phyloP scores from a whole-genome alignment of 2,888 invertebrate genomes.

The Heliconius ethilla region DNA sequence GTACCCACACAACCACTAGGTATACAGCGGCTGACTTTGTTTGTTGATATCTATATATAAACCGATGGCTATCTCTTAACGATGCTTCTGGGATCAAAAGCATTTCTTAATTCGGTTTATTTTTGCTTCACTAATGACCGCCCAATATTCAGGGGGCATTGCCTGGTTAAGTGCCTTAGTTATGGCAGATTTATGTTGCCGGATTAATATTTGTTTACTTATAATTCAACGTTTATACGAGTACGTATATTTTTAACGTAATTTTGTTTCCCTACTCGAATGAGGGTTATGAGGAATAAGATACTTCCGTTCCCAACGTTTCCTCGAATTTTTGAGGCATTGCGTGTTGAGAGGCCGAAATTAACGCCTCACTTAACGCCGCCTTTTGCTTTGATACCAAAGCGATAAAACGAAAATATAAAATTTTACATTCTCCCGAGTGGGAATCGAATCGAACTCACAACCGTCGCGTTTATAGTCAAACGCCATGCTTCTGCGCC shows the following conservation, averaged over 20 bases:
- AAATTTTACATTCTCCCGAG: background rate
- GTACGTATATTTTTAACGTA: no score
- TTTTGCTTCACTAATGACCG: conserved; percentile 24
- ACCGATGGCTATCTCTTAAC: conserved; percentile 9
- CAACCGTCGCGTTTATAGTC: background rate
- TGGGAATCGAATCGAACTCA: background rate
- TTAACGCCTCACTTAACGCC: background rate
- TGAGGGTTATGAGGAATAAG: no score
- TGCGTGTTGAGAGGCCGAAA: no score
- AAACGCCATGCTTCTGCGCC: no score
- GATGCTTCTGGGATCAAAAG: conserved; percentile 11
- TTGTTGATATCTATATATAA: conserved; percentile 12
- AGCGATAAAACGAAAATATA: background rate
- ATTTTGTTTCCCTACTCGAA: no score
- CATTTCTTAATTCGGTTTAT: conserved; percentile 26
- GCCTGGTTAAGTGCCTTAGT: conserved; percentile 12
- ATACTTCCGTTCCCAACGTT: no score
- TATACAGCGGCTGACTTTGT: background rate
- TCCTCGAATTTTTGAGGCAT: no score
- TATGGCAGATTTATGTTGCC: background rate
- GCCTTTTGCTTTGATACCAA: background rate
- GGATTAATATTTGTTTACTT: background rate
- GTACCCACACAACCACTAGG: no score
- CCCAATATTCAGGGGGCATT: conserved; percentile 17
- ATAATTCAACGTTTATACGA: no score